Percentiles rank a stretch among this genome's conserved stretches.
Conservation (phyloP, 2,888 invertebrate genomes). For the Drosophila prostipennis region DNA sequence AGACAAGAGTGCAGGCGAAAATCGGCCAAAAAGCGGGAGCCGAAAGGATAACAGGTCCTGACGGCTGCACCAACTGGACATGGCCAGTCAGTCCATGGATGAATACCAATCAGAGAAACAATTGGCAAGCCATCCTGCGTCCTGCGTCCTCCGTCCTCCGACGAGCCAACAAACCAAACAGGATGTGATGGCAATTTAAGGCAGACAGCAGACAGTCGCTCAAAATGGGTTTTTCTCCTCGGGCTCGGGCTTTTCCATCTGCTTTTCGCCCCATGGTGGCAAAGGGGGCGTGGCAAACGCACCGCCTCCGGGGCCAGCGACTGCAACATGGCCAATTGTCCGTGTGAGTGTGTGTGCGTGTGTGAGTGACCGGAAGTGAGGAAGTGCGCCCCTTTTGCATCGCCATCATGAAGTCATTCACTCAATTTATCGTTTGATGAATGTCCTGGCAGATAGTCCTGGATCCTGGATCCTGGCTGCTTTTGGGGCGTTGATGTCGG, state of each 20-base stretch:
- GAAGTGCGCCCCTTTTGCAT: constrained; percentile 75
- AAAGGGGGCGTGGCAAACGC: constrained; percentile 33
- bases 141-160: no score
- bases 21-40: constrained; percentile 49
- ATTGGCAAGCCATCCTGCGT: constrained; percentile 48
- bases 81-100: constrained; percentile 32
- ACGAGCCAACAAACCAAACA: constrained; percentile 25
- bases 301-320: constrained; percentile 45
- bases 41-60: constrained; percentile 37
- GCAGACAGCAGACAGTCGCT: constrained; percentile 77
- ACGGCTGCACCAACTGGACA: constrained; percentile 25
- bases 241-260: constrained; percentile 12
- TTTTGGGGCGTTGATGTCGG: constrained; percentile 59
- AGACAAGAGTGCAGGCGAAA: constrained; percentile 37
- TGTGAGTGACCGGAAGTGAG: constrained; percentile 45
- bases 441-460: constrained; percentile 80
- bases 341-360: constrained; percentile 2
- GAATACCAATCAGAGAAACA: constrained; percentile 70
- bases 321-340: constrained; percentile 65
- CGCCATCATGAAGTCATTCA: constrained; percentile 84
- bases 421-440: constrained; percentile 84
- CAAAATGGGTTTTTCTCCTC: constrained; percentile 44
- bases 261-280: constrained; percentile 14
- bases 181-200: constrained; percentile 82
- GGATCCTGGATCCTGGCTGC: constrained; percentile 7